A percentile compares a stretch with the other conserved stretches of the same genome.
These are phyloP conservation scores for Lepetodrilus schrolli DNA, from an alignment of 2,888 invertebrate genomes.

Conservation along the genomic window DNA sequence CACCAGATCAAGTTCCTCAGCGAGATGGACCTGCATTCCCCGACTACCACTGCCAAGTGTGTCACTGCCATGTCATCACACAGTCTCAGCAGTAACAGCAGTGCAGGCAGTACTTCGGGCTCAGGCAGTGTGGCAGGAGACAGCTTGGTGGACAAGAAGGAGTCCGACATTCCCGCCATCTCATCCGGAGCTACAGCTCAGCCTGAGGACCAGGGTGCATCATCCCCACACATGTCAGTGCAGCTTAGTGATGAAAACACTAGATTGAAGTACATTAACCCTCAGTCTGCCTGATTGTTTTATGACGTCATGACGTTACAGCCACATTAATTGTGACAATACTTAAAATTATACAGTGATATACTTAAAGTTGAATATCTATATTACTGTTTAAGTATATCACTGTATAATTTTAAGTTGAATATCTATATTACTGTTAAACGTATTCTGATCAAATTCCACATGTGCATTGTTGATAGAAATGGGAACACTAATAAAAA, in stretches of 20 bases:
- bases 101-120: neutral
- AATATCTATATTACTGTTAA: neutral
- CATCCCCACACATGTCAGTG: conserved; percentile 47
- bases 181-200: conserved; percentile 39
- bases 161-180: conserved; percentile 28
- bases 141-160: neutral
- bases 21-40: conserved; percentile 80
- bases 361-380: too few relatives aligned
- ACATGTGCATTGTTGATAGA: too few relatives aligned
- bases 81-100: conserved; percentile 43
- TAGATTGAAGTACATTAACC: neutral
- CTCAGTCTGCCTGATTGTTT: neutral
- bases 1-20: conserved; percentile 86
- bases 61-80: conserved; percentile 34
- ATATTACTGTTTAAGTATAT: too few relatives aligned
- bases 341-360: too few relatives aligned
- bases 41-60: conserved; percentile 45
- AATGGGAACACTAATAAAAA: too few relatives aligned
- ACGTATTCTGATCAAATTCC: too few relatives aligned
- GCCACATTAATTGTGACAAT: too few relatives aligned
- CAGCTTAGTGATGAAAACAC: neutral
- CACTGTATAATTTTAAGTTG: neutral
- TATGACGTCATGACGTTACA: too few relatives aligned
- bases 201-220: conserved; percentile 44
- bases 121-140: conserved; percentile 12